Conservation (phyloP, 1,140 invertebrate species). For the Catajapyx aquilonaris region DNA sequence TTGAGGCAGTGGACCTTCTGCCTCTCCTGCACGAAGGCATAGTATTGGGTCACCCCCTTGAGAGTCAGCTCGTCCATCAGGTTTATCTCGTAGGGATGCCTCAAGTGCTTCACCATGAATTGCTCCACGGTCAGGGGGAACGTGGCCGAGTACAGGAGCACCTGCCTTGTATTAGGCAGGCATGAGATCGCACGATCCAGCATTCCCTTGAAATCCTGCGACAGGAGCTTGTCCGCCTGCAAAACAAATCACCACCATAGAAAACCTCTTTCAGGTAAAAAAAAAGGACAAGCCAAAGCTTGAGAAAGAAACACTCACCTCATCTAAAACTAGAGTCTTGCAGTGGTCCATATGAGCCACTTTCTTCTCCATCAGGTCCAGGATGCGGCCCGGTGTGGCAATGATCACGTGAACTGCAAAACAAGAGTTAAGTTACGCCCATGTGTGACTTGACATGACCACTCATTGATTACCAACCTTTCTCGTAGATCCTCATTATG, state of each 20-base stretch:
- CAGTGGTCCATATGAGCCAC: slow-evolving; percentile 91
- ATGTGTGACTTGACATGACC: slow-evolving; percentile 1
- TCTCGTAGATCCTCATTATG: slow-evolving; percentile 98
- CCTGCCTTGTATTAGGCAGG: slow-evolving; percentile 88
- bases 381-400: slow-evolving; percentile 95
- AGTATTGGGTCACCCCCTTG: slow-evolving; percentile 99
- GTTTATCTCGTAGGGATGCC: slow-evolving; percentile 96
- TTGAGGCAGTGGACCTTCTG: slow-evolving; percentile 99
- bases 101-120: slow-evolving; percentile 93
- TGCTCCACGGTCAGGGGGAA: slow-evolving; percentile 98
- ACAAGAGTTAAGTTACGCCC: slow-evolving; percentile 1
- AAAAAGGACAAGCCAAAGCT: slow-evolving; percentile 5
- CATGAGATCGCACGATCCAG: slow-evolving; percentile 86
- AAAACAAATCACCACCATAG: too few relatives aligned
- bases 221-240: slow-evolving; percentile 88
- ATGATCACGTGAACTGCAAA: slow-evolving; percentile 89
- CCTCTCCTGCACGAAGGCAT: slow-evolving; percentile 99
- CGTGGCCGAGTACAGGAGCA: slow-evolving; percentile 95
- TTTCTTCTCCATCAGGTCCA: slow-evolving; percentile 99
- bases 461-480: slow-evolving; percentile 37
- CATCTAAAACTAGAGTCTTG: slow-evolving; percentile 92
- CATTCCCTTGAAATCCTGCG: slow-evolving; percentile 99
- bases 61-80: slow-evolving; percentile 98
- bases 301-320: slow-evolving; percentile 21
- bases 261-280: too few relatives aligned